phyloP scores from a whole-genome alignment of 1,140 invertebrate species.

The Bombus waltoni region DNA sequence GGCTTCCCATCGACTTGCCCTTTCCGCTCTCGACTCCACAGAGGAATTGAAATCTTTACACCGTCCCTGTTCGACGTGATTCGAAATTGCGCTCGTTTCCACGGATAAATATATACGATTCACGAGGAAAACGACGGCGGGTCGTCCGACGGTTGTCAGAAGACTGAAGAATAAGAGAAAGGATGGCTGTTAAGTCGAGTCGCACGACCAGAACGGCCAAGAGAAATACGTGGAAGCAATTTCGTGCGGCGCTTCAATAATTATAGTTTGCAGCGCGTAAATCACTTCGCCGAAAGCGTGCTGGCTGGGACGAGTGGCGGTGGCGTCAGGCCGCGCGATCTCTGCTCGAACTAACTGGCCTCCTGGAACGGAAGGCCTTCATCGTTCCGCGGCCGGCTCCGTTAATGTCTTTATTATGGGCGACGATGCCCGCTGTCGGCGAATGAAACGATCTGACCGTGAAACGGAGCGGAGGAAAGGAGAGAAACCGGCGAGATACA shows the following conservation, averaged over 20 bases:
- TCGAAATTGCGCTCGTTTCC: background rate
- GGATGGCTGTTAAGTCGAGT: background rate
- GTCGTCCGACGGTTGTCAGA: background rate
- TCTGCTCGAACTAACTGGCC: constrained; percentile 65
- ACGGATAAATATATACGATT: background rate
- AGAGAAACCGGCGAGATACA: background rate
- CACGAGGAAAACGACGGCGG: background rate
- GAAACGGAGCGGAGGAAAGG: constrained; percentile 25
- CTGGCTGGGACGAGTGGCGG: background rate
- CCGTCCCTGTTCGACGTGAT: background rate
- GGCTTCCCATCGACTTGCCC: too few relatives aligned
- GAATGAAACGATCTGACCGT: constrained; percentile 35
- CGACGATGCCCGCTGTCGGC: constrained; percentile 49
- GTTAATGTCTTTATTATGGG: constrained; percentile 74
- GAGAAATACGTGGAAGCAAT: constrained; percentile 62
- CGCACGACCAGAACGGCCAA: background rate
- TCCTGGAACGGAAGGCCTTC: constrained; percentile 69
- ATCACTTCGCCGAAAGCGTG: constrained; percentile 73
- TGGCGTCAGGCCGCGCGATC: constrained; percentile 34
- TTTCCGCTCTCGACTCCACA: background rate
- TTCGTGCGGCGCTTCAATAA: constrained; percentile 70
- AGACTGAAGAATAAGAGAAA: background rate
- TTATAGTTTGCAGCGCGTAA: constrained; percentile 69
- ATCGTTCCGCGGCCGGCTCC: constrained; percentile 52
- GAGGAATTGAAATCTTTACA: constrained; percentile 30